phyloP scores from a whole-genome alignment of 1,140 invertebrate species.

The Oscheius sp. region DNA sequence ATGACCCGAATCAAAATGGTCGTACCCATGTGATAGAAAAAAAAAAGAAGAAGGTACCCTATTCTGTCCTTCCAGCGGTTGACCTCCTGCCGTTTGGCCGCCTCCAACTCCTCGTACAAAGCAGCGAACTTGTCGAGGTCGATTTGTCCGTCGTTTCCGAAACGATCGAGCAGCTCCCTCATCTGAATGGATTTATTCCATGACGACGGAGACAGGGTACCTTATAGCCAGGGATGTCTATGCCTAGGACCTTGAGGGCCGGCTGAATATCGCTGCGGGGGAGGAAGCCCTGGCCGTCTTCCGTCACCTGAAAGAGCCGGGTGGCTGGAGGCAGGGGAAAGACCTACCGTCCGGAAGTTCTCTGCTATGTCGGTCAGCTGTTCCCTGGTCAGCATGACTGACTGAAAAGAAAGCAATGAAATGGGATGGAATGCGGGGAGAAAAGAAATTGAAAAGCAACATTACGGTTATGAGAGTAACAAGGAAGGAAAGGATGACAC shows the following conservation, averaged over 20 bases:
- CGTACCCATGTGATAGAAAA: too few relatives aligned
- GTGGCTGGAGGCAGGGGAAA: neutral
- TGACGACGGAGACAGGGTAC: slow-evolving; percentile 27
- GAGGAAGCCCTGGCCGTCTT: slow-evolving; percentile 45
- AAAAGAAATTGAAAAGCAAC: too few relatives aligned
- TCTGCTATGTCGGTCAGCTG: slow-evolving; percentile 33
- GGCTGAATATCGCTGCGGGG: slow-evolving; percentile 42
- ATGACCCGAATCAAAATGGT: too few relatives aligned
- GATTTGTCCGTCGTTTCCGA: slow-evolving; percentile 41
- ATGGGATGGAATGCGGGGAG: too few relatives aligned
- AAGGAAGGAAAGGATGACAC: too few relatives aligned
- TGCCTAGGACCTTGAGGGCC: slow-evolving; percentile 53
- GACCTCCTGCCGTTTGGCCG: slow-evolving; percentile 83
- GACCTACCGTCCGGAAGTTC: slow-evolving; percentile 23
- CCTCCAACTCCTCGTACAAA: slow-evolving; percentile 81
- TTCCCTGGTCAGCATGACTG: slow-evolving; percentile 28
- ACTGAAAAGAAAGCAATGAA: neutral
- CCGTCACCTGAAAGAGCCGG: slow-evolving; percentile 29
- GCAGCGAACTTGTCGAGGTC: slow-evolving; percentile 46
- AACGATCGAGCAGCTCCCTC: slow-evolving; percentile 46
- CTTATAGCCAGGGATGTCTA: slow-evolving; percentile 58
- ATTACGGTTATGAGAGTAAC: too few relatives aligned
- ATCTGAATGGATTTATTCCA: slow-evolving; percentile 39
- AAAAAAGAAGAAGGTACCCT: slow-evolving; percentile 63
- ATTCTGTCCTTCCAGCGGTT: slow-evolving; percentile 88